Percentiles rank a stretch among this genome's conserved stretches.
These are phyloP conservation scores for Catagonus wagneri DNA, from an alignment of 2,113 vertebrate genomes.

Conservation along the genomic window DNA sequence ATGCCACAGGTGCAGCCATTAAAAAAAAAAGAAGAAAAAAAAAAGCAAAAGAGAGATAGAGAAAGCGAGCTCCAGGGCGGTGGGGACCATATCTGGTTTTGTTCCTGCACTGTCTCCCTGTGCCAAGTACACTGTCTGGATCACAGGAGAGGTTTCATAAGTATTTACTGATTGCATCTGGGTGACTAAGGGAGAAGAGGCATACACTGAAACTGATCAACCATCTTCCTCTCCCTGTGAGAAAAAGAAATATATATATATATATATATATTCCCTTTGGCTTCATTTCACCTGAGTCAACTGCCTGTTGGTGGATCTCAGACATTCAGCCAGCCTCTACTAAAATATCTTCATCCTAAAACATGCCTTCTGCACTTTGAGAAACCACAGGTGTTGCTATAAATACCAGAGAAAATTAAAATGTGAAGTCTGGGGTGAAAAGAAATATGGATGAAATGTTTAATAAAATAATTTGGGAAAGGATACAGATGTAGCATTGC, in stretches of 20 bases:
- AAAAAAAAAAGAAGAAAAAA: no score
- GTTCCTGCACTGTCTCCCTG: no score
- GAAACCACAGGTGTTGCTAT: constrained; percentile 69
- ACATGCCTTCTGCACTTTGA: constrained; percentile 38
- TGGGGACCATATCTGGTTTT: not conserved
- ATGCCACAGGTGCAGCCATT: no score
- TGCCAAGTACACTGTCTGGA: not conserved
- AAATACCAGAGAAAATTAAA: constrained; percentile 73
- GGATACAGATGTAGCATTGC: constrained; percentile 48
- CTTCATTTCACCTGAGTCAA: constrained; percentile 64
- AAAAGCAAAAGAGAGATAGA: no score
- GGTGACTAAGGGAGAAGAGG: constrained; percentile 15
- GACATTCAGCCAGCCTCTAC: not conserved
- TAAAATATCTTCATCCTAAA: constrained; percentile 47
- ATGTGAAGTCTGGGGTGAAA: constrained; percentile 63
- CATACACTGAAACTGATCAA: not conserved
- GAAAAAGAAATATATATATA: no score
- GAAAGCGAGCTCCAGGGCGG: not conserved
- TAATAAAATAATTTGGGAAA: constrained; percentile 75
- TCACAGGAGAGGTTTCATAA: not conserved
- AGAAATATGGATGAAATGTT: constrained; percentile 72
- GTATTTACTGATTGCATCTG: not conserved
- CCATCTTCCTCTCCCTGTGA: not conserved
- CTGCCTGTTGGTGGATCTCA: constrained; percentile 43
- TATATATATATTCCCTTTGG: constrained; percentile 41